These are phyloP conservation scores for Troilus luridus DNA, from an alignment of 2,888 invertebrate genomes.

Conservation along the genomic window DNA sequence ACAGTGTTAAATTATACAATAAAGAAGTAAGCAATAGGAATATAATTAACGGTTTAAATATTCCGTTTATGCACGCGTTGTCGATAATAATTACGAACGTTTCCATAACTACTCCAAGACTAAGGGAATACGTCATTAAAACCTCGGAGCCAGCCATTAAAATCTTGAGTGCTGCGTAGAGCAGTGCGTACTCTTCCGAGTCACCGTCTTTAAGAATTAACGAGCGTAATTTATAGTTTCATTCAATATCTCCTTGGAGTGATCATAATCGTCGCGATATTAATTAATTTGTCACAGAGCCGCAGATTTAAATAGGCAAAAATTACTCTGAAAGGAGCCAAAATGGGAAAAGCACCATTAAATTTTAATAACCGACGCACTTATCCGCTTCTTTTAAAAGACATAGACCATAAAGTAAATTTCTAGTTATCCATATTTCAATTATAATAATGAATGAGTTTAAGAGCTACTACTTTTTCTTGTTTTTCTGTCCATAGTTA, in stretches of 20 bases:
- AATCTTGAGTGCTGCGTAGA: slow-evolving; percentile 25
- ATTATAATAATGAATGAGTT: slow-evolving; percentile 1
- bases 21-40: not conserved
- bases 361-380: not conserved
- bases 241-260: slow-evolving; percentile 2
- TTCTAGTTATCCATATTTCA: slow-evolving; percentile 13
- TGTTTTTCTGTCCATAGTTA: not conserved
- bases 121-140: slow-evolving; percentile 5
- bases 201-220: slow-evolving; percentile 14
- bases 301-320: not conserved
- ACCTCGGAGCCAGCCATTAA: not conserved
- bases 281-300: slow-evolving; percentile 1
- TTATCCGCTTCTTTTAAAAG: slow-evolving; percentile 4
- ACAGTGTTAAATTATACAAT: no score
- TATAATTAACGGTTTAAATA: not conserved
- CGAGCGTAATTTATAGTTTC: slow-evolving; percentile 37
- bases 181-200: not conserved
- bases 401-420: slow-evolving; percentile 4
- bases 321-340: not conserved
- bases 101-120: not conserved
- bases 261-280: not conserved
- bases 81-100: slow-evolving; percentile 21
- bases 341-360: slow-evolving; percentile 30
- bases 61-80: not conserved
- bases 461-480: not conserved